Base-by-base conservation (phyloP, 2,113 vertebrate genomes). In the Syngnathoides biaculeatus region DNA sequence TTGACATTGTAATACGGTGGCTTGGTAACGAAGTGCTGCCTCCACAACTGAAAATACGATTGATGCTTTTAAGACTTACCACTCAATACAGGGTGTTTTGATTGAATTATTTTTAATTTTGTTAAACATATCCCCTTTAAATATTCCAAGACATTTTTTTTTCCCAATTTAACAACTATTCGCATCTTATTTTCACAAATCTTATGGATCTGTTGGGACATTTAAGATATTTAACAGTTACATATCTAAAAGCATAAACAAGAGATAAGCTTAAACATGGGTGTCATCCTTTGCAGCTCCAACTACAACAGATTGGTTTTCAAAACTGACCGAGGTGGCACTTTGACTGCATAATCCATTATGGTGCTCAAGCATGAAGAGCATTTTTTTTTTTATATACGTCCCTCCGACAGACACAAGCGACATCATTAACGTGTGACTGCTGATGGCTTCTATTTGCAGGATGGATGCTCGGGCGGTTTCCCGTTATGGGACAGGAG, bases 401-500 rank as follows among this genome's bases (percentile, higher is more conserved):
- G 39, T 60, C 70, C 68, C 65, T 30, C 15, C 2, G 24, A n/a
- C 20, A 71, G 67, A 60, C 64, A 78, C 19, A 76, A 11, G 48
- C 59, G 17, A 22, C 71, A 67, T 74, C 71, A 39, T 62, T 56
- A 78, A 74, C 66, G 67, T 53, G 24, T 26, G 56, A 80, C 68
- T 65, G 76, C 67, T 75, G 74, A 70, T 79, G 67, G 53, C 77
- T 79, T 83, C 79, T 77, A 84, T 89, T 84, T 86, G 79, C 69
- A 70, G 66, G 82, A 45, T 43, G 61, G 60, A 62, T 57, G 45
- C 75, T 66, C 57, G 19, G 59, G 48, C 64, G 72, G 69, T 72
- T 61, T 50, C 39, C 56, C 13, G 11, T 38, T 65, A 71, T 40
- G 64, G 69, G 61, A 66, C 58, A n/a, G 24, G 59, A 70, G 65